Evolutionary conservation across 2,113 vertebrate species (phyloP).

Genomic region (Willisornis vidua): DNA sequence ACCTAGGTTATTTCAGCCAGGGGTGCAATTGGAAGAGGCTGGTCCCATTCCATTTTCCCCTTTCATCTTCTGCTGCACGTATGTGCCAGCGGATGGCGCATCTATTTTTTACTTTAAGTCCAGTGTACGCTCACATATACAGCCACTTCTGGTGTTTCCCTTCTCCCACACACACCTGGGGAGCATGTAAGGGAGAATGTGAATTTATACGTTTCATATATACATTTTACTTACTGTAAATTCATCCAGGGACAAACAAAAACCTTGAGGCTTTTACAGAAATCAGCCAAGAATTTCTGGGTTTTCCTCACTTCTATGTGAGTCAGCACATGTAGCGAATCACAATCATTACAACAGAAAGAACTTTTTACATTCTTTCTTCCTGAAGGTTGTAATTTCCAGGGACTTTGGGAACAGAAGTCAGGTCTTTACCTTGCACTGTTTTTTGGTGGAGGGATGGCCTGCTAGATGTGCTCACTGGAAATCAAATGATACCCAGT

Average conservation of each 20-base stretch:
- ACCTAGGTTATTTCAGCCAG: background rate
- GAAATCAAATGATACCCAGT: conserved; percentile 61
- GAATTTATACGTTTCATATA: background rate
- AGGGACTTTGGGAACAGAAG: background rate
- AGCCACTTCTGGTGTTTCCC: background rate
- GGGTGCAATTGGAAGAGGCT: background rate
- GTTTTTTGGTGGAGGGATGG: background rate
- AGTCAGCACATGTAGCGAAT: background rate
- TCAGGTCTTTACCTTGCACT: background rate
- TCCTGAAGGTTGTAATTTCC: background rate
- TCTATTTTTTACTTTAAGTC: background rate
- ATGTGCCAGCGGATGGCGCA: background rate
- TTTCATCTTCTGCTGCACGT: background rate
- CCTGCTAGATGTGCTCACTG: background rate
- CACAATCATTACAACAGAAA: background rate
- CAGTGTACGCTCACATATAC: background rate
- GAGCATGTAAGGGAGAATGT: fast-evolving
- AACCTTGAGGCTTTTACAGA: background rate
- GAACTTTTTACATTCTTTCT: background rate
- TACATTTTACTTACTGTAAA: background rate
- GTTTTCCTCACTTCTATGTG: background rate
- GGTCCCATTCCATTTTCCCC: background rate
- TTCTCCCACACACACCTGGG: background rate
- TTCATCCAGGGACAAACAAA: background rate
- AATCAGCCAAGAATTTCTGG: background rate